These are phyloP conservation scores for Formicarius rufipectus DNA, from an alignment of 2,113 vertebrate species.

Conservation along the genomic window DNA sequence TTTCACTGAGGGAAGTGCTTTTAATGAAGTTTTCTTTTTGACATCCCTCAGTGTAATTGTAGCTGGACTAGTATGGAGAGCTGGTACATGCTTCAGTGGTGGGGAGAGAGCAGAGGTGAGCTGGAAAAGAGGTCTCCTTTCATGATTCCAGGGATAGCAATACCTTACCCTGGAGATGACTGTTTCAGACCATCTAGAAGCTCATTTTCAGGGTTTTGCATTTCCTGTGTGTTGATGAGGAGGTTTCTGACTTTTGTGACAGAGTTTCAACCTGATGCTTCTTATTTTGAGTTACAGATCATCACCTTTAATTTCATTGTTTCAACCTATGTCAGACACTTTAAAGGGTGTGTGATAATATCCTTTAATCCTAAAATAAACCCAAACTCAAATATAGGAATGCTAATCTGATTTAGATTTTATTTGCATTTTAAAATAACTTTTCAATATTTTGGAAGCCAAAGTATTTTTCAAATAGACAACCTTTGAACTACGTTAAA, in stretches of 20 bases:
- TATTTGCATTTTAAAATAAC: constrained; percentile 13
- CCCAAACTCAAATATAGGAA: neutral
- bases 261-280: neutral
- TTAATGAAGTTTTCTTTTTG: neutral
- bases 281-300: neutral
- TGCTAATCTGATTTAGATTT: neutral
- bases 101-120: neutral
- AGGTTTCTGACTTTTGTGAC: neutral
- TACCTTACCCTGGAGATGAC: fast-evolving
- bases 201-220: neutral
- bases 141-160: neutral
- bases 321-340: neutral
- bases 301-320: neutral
- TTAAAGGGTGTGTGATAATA: neutral
- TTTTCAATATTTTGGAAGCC: neutral
- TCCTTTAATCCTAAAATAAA: neutral
- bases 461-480: neutral
- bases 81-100: neutral
- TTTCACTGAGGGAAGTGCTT: neutral
- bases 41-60: neutral
- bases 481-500: neutral
- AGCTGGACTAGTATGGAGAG: neutral
- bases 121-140: neutral
- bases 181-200: neutral
- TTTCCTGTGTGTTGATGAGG: neutral